Evolutionary conservation across 2,113 vertebrate species (phyloP), one percentile per base, ranked within the genome.

Genomic region (Rhea pennata): DNA sequence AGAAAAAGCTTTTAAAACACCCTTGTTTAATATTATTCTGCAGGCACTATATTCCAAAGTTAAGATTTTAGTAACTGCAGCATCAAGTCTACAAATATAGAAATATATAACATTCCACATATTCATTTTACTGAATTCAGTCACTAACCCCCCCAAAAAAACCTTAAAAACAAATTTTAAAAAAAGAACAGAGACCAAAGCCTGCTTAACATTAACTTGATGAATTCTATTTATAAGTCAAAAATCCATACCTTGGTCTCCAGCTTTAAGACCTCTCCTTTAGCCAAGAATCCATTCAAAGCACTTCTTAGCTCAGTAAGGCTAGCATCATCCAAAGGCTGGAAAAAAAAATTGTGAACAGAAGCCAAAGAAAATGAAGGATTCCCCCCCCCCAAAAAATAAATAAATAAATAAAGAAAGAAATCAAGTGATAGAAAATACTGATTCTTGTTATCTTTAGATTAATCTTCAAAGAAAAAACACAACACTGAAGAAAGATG

Each of bases 201-300:
- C 8, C 17, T 27, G 12, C 4, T 46, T 62, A 61, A 78, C 2
- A 8, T 5, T 2, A 92, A 86, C 11, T 19, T 64, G 26, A 15
- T 62, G 10, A 61, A 40, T 59, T n/a, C 24, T 40, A 22, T 75
- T 44, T 67, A 10, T 10, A 75, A 87, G 20, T 61, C 5, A 81
- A 53, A 81, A 88, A 53, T 36, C 58, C 97, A 44, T 97, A 99
- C 99, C 99, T 99, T 99, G 64, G 98, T 98, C 90, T 99, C 98
- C 96, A 99, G 95, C 94, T 99, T 99, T 97, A 99, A 95, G 10
- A 98, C 92, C 82, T 99, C 99, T 92, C 98, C 98, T 96, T 99
- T 99, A 82, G 98, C 90, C 64, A 99, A 97, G 96, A 99, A 99
- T 56, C 98, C 98, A 51, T 97, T 98, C 61, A 99, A 98, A 44